Evolutionary conservation across 2,113 vertebrate genomes (phyloP), one percentile per base, ranked within the genome.

Genomic region (Caloenas nicobarica): DNA sequence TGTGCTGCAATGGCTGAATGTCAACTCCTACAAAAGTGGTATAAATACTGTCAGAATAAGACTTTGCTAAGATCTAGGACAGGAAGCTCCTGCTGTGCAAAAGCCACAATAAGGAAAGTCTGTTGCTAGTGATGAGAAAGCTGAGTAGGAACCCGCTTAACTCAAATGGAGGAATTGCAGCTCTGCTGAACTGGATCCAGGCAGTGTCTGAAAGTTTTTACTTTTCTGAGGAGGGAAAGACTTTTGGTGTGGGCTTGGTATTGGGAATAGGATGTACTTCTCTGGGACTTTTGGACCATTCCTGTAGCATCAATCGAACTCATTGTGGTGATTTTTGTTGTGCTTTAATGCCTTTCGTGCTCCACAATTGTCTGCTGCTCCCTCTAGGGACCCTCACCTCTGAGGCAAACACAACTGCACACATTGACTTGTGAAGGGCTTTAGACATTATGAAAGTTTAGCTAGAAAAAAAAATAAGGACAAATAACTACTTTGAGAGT

Each of bases 1-100:
- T 58, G 57, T 42, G 53, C 64, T 77, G 71, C 81, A 89, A 71
- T 82, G 56, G 74, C 60, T 86, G 51, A 29, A 86, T 26, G 13
- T 88, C 90, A 96, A 3, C 86, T 81, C 40, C 17, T 44, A 24
- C 54, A 40, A 19, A 74, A 93, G 66, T 50, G 61, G 62, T 51
- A 83, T 46, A 64, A 91, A 85, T 68, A n/a, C 77, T 85, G 77
- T 61, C 70, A 83, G 88, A 81, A 91, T 65, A 81, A 76, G 83
- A 44, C 54, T 71, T 72, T 85, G 70, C 58, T 42, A 36, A 68
- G 69, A 92, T 89, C 46, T 89, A 22, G 93, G 88, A 25, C 86
- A 64, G 89, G 91, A 89, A 94, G 36, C 51, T 89, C 71, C 56
- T 89, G 87, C 86, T 89, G 74, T 0, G 61, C 65, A 51, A 57